phyloP scores from a whole-genome alignment of 2,113 vertebrate species.

The Notarius quadriscutis region DNA sequence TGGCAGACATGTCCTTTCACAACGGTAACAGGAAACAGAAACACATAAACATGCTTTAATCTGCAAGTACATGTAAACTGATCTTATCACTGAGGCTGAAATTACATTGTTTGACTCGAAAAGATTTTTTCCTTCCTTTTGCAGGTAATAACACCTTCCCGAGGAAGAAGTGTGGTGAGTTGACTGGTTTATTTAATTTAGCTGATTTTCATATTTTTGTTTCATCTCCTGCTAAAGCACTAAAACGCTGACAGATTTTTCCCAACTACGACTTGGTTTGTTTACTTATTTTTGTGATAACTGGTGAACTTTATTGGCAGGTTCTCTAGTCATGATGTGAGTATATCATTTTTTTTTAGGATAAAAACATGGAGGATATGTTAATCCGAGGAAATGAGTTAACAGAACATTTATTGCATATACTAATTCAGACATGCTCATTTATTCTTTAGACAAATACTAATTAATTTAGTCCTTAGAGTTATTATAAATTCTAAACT shows the following conservation, averaged over 20 bases:
- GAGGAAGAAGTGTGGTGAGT: slow-evolving; percentile 70
- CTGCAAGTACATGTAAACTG: neutral
- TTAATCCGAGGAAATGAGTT: neutral
- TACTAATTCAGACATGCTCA: neutral
- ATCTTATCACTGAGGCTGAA: neutral
- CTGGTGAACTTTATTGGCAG: neutral
- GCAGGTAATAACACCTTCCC: slow-evolving; percentile 59
- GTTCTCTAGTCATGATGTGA: neutral
- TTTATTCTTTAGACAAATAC: neutral
- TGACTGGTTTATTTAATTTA: slow-evolving; percentile 15
- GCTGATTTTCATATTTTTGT: neutral
- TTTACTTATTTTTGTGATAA: neutral
- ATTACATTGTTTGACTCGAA: neutral
- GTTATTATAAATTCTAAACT: neutral
- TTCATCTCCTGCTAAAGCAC: neutral
- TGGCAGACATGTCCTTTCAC: neutral
- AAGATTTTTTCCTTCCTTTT: slow-evolving; percentile 46
- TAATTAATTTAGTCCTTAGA: neutral
- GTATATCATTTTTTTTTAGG: neutral
- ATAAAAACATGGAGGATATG: neutral
- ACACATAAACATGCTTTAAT: neutral
- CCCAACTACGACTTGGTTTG: neutral
- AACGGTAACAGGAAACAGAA: neutral
- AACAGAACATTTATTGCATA: neutral
- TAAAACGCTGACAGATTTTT: neutral